Conservation (phyloP, 2,797 vertebrate genomes). For the Phalanger gymnotis region DNA sequence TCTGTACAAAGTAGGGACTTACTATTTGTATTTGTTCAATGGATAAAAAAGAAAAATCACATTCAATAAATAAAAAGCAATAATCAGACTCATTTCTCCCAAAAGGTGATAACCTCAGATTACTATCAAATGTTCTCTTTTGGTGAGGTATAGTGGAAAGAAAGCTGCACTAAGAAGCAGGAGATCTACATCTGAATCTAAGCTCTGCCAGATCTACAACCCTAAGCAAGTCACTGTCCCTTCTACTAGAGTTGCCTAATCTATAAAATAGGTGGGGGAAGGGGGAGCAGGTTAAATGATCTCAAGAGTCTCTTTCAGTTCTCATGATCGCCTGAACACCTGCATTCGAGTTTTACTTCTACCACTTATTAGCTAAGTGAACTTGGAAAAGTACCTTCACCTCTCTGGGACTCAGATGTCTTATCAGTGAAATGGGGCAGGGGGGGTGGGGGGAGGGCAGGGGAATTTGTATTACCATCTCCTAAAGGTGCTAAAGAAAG, state of each 20-base stretch:
- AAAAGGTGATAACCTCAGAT: neutral
- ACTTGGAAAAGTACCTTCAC: neutral
- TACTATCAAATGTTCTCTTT: neutral
- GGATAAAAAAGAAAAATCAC: neutral
- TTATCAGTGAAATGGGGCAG: conserved; percentile 3
- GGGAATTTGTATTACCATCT: neutral
- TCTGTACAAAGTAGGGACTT: neutral
- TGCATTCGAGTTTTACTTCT: neutral
- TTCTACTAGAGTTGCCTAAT: neutral
- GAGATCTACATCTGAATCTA: neutral
- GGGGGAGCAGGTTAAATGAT: neutral
- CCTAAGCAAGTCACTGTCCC: neutral
- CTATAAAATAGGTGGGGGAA: neutral
- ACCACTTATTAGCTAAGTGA: neutral
- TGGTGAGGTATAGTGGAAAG: neutral
- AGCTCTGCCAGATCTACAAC: neutral
- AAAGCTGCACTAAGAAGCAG: neutral
- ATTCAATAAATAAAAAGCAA: neutral
- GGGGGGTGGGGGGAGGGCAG: neutral
- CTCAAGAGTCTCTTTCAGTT: neutral
- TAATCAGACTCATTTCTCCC: neutral
- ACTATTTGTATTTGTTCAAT: neutral
- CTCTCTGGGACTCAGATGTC: neutral
- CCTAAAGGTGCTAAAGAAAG: neutral
- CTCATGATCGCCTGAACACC: neutral